Percentiles rank a stretch among this genome's conserved stretches.
Conservation (phyloP, 2,113 vertebrate species). For the Brienomyrus brachyistius region DNA sequence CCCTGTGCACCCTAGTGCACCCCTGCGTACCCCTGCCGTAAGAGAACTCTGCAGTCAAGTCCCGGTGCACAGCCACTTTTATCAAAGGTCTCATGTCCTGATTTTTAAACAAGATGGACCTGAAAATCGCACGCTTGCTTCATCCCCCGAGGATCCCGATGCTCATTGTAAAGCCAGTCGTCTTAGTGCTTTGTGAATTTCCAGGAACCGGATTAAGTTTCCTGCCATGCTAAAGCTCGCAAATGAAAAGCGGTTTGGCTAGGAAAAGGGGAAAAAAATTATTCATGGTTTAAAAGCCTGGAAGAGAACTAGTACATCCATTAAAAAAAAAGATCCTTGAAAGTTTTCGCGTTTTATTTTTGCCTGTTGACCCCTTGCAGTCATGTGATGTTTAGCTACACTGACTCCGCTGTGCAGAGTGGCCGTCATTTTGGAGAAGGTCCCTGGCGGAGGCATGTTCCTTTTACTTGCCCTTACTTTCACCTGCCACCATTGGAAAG, state of each 20-base stretch:
- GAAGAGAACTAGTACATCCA: background rate
- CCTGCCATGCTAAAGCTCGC: background rate
- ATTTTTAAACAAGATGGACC: constrained; percentile 22
- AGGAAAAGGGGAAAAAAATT: background rate
- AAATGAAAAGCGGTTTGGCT: constrained; percentile 12
- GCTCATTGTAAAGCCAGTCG: constrained; percentile 8
- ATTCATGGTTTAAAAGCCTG: constrained; percentile 6
- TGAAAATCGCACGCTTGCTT: constrained; percentile 15
- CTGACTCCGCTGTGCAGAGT: background rate
- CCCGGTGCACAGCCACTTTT: background rate
- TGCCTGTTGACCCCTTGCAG: background rate
- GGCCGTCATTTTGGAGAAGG: background rate
- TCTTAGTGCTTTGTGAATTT: constrained; percentile 13
- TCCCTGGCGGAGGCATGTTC: background rate
- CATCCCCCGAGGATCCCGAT: background rate
- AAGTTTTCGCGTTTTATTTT: background rate
- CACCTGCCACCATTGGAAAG: background rate
- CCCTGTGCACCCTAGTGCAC: too few species aligned
- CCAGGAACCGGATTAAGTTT: background rate
- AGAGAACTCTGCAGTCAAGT: background rate
- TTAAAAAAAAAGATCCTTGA: background rate
- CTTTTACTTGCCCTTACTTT: background rate
- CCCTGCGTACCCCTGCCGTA: background rate
- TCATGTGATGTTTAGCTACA: background rate
- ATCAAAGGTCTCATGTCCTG: constrained; percentile 14